A percentile compares a stretch with the other conserved stretches of the same genome.
These are phyloP conservation scores for Platichthys flesus DNA, from an alignment of 2,113 vertebrate genomes.

Conservation along the genomic window DNA sequence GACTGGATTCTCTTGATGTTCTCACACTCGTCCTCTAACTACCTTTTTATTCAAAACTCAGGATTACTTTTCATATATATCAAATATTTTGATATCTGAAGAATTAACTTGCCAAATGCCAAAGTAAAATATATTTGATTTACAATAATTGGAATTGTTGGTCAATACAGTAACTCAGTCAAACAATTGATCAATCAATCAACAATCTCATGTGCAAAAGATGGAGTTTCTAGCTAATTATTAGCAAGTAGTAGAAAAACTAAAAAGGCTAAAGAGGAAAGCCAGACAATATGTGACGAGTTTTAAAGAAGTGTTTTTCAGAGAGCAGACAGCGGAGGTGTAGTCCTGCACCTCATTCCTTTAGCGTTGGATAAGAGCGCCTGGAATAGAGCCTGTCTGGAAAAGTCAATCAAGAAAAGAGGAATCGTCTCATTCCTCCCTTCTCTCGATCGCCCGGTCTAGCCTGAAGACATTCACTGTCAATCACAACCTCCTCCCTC, in stretches of 20 bases:
- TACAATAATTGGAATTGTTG: no score
- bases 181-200: no score
- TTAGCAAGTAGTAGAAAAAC: neutral
- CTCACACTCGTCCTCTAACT: neutral
- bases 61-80: no score
- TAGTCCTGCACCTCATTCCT: constrained; percentile 36
- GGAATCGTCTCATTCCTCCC: constrained; percentile 37
- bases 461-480: constrained; percentile 60
- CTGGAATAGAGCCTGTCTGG: constrained; percentile 37
- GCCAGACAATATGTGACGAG: neutral
- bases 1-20: neutral
- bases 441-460: constrained; percentile 24
- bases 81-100: no score
- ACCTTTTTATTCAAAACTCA: no score
- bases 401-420: constrained; percentile 42
- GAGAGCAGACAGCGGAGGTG: constrained; percentile 18
- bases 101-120: no score
- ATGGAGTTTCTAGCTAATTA: neutral
- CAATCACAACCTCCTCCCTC: constrained; percentile 48
- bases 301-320: neutral
- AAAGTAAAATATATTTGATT: no score
- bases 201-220: neutral
- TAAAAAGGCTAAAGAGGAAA: neutral
- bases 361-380: constrained; percentile 17
- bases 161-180: no score